Percentiles rank a stretch among this genome's conserved stretches.
Conservation (phyloP, 2,888 invertebrate species). For the Sialis fuliginosa region DNA sequence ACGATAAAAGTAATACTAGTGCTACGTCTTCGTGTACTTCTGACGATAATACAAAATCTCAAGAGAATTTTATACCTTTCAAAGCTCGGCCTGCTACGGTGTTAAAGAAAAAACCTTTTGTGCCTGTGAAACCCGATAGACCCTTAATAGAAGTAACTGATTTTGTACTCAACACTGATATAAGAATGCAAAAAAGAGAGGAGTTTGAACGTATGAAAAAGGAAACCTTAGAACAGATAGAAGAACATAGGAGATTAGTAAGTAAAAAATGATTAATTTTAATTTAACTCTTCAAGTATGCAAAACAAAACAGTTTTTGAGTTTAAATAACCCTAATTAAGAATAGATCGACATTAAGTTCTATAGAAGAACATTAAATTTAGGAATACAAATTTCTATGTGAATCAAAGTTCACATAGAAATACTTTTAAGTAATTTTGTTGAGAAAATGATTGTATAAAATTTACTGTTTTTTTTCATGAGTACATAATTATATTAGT, state of each 20-base stretch:
- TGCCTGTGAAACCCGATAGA: slow-evolving; percentile 32
- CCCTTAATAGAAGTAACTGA: slow-evolving; percentile 29
- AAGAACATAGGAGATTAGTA: slow-evolving; percentile 11
- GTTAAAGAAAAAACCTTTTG: slow-evolving; percentile 43
- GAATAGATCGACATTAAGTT: no score
- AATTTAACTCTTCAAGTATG: no score
- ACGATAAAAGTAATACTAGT: background rate
- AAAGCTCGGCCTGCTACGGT: slow-evolving; percentile 45
- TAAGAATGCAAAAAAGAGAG: slow-evolving; percentile 39
- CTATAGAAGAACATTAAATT: no score
- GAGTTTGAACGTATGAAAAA: slow-evolving; percentile 37
- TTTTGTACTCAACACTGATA: slow-evolving; percentile 44
- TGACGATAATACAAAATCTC: background rate
- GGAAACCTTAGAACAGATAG: slow-evolving; percentile 32
- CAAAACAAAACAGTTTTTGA: no score
- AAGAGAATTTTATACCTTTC: slow-evolving; percentile 23
- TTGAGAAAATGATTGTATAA: no score
- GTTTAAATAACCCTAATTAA: no score
- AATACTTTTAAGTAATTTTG: no score
- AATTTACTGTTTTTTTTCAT: background rate
- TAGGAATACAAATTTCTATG: no score
- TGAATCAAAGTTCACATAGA: no score
- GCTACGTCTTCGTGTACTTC: background rate
- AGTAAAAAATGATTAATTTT: background rate
- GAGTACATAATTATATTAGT: background rate